Evolutionary conservation across 1,140 invertebrate species (phyloP).

Genomic region (Drosophila orena): DNA sequence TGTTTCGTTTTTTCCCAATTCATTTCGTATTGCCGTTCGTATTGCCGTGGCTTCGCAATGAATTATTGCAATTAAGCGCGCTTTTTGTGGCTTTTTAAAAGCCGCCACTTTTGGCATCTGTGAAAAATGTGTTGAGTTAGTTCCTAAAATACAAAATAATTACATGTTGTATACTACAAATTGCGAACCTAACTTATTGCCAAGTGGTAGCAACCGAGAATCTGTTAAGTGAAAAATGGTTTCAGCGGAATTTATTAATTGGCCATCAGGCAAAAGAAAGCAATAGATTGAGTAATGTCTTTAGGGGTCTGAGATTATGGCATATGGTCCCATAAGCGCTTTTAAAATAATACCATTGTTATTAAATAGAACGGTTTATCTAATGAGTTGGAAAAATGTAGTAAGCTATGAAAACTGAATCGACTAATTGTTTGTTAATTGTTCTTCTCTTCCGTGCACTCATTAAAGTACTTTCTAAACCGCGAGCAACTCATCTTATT

Average conservation of each 20-base stretch:
- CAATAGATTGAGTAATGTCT: slow-evolving; percentile 17
- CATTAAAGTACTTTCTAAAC: slow-evolving; percentile 41
- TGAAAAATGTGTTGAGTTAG: slow-evolving; percentile 68
- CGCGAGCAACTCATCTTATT: slow-evolving; percentile 18
- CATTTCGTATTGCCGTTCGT: slow-evolving; percentile 33
- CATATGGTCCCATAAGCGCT: no score
- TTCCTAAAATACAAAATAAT: slow-evolving; percentile 74
- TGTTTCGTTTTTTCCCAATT: slow-evolving; percentile 34
- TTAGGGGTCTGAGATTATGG: no score
- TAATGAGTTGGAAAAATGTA: slow-evolving; percentile 6
- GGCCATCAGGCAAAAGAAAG: slow-evolving; percentile 2
- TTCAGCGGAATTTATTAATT: slow-evolving; percentile 25
- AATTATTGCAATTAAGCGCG: slow-evolving; percentile 80
- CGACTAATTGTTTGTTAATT: slow-evolving; percentile 16
- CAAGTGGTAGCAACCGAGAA: slow-evolving; percentile 25
- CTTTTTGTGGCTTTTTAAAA: slow-evolving; percentile 74
- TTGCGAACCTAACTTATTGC: slow-evolving; percentile 43
- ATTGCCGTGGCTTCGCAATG: slow-evolving; percentile 57
- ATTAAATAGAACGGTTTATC: not conserved
- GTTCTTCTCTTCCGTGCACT: slow-evolving; percentile 8
- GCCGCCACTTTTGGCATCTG: slow-evolving; percentile 58
- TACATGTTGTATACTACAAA: slow-evolving; percentile 59
- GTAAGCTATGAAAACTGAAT: not conserved
- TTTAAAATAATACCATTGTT: no score
- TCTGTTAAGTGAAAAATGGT: slow-evolving; percentile 37